Base-by-base conservation (phyloP, 2,888 invertebrate genomes). In the Eustalomyia histrio region DNA sequence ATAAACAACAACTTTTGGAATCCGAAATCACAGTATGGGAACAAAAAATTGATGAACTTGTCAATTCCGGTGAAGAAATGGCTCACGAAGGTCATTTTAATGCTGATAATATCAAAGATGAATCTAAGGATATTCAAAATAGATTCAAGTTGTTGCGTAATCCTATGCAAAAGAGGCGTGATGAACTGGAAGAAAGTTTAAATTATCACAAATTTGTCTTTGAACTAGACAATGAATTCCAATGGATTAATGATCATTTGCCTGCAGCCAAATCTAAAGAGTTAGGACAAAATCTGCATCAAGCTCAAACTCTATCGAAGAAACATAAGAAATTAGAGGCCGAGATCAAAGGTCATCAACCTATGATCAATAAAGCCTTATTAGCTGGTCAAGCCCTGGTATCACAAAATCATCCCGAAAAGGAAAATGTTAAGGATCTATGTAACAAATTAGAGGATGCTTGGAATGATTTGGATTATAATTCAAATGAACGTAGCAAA, bases 1-100 rank as follows among this genome's bases (percentile, higher is more conserved):
- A 96, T 85, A 96, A 97, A 87, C 98, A 98, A 85, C 97, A 97
- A 91, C 92, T 94, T 0, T 87, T 98, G 16, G 99, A 99, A 88
- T 94, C 94, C 76, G 99, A 99, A 87, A 92, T 99, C 82, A 92
- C 92, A 1, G 92, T 94, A n/a, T 96, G 97, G 93, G 95, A 96
- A 86, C 94, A 94, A 82, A 95, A 96, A 84, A 95, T 98, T 1
- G 92, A 93, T 39, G 94, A 95, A 74, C 92, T 98, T 14, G 94
- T 95, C 0, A 93, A 93, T 0, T 94, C 95, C 88, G 97, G 98
- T 9, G 94, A 96, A 83, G 96, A 97, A 90, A 95, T 99, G 94
- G 96, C 95, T 0, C 95, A 97, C 35, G 96, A 96, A 79, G 98
- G 97, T 0, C 99, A 99, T 91, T 99, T 98, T 91, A 98, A 99